A percentile compares a stretch with the other conserved stretches of the same genome.
Evolutionary conservation across 2,888 invertebrate species (phyloP).

Genomic region (Ypsolopha sequella): DNA sequence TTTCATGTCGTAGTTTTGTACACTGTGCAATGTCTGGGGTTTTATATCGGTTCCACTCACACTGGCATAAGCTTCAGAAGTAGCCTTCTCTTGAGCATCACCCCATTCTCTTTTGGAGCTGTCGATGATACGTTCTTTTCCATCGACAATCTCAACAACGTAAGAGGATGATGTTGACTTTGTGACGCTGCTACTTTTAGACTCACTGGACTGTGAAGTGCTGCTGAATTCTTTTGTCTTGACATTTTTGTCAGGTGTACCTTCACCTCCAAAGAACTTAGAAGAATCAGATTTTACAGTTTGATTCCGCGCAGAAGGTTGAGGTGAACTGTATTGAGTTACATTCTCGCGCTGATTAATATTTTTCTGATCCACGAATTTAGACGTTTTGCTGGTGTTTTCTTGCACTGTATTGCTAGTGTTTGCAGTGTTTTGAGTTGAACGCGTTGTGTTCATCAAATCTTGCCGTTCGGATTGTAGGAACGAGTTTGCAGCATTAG

Average conservation of each 20-base stretch:
- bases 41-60: slow-evolving; percentile 70
- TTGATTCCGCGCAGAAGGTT: slow-evolving; percentile 28
- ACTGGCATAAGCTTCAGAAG: slow-evolving; percentile 65
- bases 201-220: slow-evolving; percentile 59
- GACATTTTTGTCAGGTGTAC: slow-evolving; percentile 37
- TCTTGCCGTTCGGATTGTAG: slow-evolving; percentile 55
- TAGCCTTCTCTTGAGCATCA: slow-evolving; percentile 50
- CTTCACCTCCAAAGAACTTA: slow-evolving; percentile 53
- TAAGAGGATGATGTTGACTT: slow-evolving; percentile 75
- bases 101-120: slow-evolving; percentile 72
- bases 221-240: slow-evolving; percentile 44
- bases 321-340: slow-evolving; percentile 9
- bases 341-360: slow-evolving; percentile 40
- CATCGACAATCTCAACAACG: slow-evolving; percentile 75
- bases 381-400: slow-evolving; percentile 11
- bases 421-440: slow-evolving; percentile 18
- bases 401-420: slow-evolving; percentile 12
- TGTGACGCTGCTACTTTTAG: slow-evolving; percentile 64
- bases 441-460: slow-evolving; percentile 32
- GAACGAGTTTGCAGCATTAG: slow-evolving; percentile 48
- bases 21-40: slow-evolving; percentile 65
- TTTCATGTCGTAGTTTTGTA: slow-evolving; percentile 64
- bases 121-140: slow-evolving; percentile 73
- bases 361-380: slow-evolving; percentile 27
- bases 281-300: slow-evolving; percentile 38